Percentiles rank a stretch among this genome's conserved stretches.
Evolutionary conservation across 2,888 invertebrate species (phyloP).

Genomic region (Lepidocyrtoides sp.): DNA sequence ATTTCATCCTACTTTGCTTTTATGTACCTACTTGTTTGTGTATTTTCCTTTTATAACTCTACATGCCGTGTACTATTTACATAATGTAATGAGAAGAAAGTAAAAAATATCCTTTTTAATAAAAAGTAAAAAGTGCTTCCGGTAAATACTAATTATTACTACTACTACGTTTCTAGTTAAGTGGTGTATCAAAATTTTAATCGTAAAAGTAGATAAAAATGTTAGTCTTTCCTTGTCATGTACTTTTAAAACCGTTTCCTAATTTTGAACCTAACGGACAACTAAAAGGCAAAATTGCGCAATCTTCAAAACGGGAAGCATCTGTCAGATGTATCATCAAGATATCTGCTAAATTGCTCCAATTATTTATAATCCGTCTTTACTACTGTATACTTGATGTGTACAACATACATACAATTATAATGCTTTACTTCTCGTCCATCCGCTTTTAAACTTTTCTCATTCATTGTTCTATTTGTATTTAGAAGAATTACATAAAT

Average conservation of each 20-base stretch:
- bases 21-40: background rate
- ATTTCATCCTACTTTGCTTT: background rate
- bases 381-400: no score
- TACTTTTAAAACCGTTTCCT: background rate
- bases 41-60: background rate
- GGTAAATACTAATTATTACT: conserved; percentile 13
- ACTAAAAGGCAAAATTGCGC: background rate
- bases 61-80: background rate
- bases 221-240: background rate
- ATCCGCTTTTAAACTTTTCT: background rate
- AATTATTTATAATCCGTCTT: conserved; percentile 13
- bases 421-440: background rate
- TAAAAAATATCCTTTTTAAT: background rate
- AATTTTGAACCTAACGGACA: conserved; percentile 12
- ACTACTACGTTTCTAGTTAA: background rate
- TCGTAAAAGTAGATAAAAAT: background rate
- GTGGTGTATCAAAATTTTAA: background rate
- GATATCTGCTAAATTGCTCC: background rate
- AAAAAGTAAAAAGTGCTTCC: conserved; percentile 2
- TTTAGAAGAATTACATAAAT: background rate
- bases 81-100: background rate
- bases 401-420: background rate
- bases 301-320: conserved; percentile 8
- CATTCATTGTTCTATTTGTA: background rate
- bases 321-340: conserved; percentile 16